Evolutionary conservation across 1,140 invertebrate genomes (phyloP), one percentile per base, ranked within the genome.

Genomic region (Himalopsyche phryganea): DNA sequence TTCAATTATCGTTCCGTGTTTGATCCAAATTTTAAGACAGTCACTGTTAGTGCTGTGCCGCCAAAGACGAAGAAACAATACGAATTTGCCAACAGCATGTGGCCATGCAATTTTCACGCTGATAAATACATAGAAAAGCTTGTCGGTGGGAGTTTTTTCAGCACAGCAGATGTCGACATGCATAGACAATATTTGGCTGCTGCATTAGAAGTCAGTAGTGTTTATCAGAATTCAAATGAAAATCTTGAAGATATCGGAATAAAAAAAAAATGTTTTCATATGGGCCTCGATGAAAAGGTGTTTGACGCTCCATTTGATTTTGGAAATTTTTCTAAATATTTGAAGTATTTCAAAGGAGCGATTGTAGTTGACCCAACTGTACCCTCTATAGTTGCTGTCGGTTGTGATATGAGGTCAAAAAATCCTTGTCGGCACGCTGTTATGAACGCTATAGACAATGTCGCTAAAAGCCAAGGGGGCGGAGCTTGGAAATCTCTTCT

Each of bases 41-140:
- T 79, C 0, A 54, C 79, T 19, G 89, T 95, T 0, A 83, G 90
- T 0, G 67, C 71, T 35, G 66, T 62, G 3, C 63, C 80, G 10
- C 86, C 89, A 3, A 81, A 81, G 65, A 83, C 88, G 1, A 81
- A 83, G 48, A 69, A 69, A 40, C 92, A 95, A 67, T 89, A 84
- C 69, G 72, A 83, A 6, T 72, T 78, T 63, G 80, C 81, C 1
- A 77, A 78, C 1, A 74, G 76, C 55, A 71, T 83, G 28, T 96
- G 93, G 94, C 89, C 92, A 0, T 83, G 88, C 18, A 92, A 90
- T 69, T 96, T 95, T 76, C 87, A 91, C 79, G 87, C 83, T 41
- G 86, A 91, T 68, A 80, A 81, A 60, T 83, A 83, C 64, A 68
- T 86, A 2, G 90, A 92, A 68, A 82, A 78, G 45, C 63, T 90